Percentiles rank a stretch among this genome's conserved stretches.
Evolutionary conservation across 64 coral and sea anemone species (phyloP).

Genomic region (Pachyseris speciosa): DNA sequence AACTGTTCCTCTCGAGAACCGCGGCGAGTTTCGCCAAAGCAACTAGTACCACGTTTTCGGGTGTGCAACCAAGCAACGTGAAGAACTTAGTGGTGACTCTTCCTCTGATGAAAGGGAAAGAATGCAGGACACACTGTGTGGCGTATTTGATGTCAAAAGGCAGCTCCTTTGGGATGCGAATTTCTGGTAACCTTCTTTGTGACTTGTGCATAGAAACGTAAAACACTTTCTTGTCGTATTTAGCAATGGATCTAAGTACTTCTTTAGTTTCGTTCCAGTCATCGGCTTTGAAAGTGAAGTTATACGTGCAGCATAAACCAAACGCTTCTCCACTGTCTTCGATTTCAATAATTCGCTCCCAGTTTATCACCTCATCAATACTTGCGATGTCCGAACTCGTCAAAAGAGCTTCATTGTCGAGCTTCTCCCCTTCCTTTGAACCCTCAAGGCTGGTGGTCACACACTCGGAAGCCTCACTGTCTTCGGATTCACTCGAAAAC

Average conservation of each 20-base stretch:
- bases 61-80: conserved; percentile 45
- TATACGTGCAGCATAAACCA: conserved; percentile 71
- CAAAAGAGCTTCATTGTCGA: conserved; percentile 30
- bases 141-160: conserved; percentile 71
- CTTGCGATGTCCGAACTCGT: conserved; percentile 43
- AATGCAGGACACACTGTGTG: conserved; percentile 63
- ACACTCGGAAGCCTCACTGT: conserved; percentile 29
- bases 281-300: conserved; percentile 37
- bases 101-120: conserved; percentile 66
- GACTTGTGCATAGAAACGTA: conserved; percentile 32
- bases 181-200: neutral
- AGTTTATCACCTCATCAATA: conserved; percentile 51
- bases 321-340: conserved; percentile 53
- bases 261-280: conserved; percentile 29
- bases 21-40: conserved; percentile 66
- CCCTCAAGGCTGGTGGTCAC: conserved; percentile 12
- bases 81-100: conserved; percentile 52
- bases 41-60: conserved; percentile 47
- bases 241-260: conserved; percentile 10
- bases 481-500: conserved; percentile 5
- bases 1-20: conserved; percentile 66
- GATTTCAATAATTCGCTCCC: conserved; percentile 69
- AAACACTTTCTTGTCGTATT: conserved; percentile 71
- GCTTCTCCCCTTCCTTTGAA: conserved; percentile 27
- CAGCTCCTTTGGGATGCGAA: conserved; percentile 39